Evolutionary conservation across 2,797 vertebrate genomes (phyloP).

Genomic region (Coendou prehensilis): DNA sequence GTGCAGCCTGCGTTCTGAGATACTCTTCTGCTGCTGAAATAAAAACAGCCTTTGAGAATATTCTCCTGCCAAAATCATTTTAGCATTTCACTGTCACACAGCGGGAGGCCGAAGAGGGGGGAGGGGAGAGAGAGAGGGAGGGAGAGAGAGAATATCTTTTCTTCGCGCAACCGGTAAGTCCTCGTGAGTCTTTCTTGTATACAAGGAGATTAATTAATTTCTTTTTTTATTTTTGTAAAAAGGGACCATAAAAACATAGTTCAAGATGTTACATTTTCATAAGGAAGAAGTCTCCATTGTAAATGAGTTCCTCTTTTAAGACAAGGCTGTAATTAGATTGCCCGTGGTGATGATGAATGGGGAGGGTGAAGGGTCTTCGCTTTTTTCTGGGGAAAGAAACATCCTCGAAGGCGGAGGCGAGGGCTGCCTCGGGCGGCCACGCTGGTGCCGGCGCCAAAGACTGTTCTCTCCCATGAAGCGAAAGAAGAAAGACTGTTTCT

Average conservation of each 20-base stretch:
- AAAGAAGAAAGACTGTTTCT: constrained; percentile 38
- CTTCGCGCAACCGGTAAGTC: constrained; percentile 70
- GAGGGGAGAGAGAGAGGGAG: not conserved
- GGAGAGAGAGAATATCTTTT: not conserved
- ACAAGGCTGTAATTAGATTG: constrained; percentile 90
- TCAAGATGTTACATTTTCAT: constrained; percentile 89
- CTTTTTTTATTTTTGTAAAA: constrained; percentile 84
- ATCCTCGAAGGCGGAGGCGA: constrained; percentile 66
- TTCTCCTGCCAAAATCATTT: constrained; percentile 90
- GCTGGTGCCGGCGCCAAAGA: not conserved
- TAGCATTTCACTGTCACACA: constrained; percentile 87
- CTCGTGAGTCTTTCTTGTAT: constrained; percentile 84
- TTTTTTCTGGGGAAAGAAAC: constrained; percentile 80
- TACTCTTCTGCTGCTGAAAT: constrained; percentile 89
- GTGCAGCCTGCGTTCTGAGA: constrained; percentile 89
- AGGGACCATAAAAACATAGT: constrained; percentile 87
- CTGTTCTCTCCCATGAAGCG: constrained; percentile 23
- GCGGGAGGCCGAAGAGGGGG: constrained; percentile 73
- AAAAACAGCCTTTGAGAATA: constrained; percentile 89
- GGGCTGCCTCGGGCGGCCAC: constrained; percentile 42
- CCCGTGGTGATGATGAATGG: constrained; percentile 89
- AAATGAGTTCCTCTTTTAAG: constrained; percentile 89
- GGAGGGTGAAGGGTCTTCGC: constrained; percentile 83
- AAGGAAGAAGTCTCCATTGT: constrained; percentile 89
- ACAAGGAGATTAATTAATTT: constrained; percentile 90